Evolutionary conservation across 2,797 vertebrate species (phyloP), one percentile per base, ranked within the genome.

Genomic region (Zonotrichia albicollis): DNA sequence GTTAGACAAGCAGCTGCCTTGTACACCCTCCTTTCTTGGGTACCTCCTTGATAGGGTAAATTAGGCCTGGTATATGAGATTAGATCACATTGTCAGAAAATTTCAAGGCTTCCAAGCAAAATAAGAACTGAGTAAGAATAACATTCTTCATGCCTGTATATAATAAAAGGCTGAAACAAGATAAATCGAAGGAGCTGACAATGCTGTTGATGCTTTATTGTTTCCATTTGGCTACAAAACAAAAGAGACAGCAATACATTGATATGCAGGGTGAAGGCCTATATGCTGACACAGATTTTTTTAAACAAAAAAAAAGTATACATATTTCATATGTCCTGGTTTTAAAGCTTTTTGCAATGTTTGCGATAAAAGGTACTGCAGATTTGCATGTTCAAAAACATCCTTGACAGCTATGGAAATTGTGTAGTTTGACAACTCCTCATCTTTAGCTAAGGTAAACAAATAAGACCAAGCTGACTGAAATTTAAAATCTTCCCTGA

Each of bases 351-450:
- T 90, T 95, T 95, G 84, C 88, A 91, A 87, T 96, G 91, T 96
- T 96, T 96, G 81, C 58, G 17, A 95, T 94, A 95, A 95, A 93
- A 94, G 91, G 80, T 89, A 91, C 78, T 92, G 90, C 53, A 95
- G 84, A 96, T 95, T 94, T 96, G 80, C 83, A 94, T 96, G 92
- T 92, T 95, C 95, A 95, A 93, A 96, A 96, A 91, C 94, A 97
- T 94, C 84, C 73, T 89, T 96, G 95, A 96, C 95, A 96, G 95
- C 94, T 95, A 95, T 93, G 92, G 93, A 96, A 96, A 96, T 96
- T 85, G 65, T 94, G 72, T 90, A 92, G 93, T 95, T 95, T 96
- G 96, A 95, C 95, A 95, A 89, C 84, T 96, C 88, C 67, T 95
- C 95, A 83, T 96, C 84, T 92, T 92, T 74, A 92, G 76, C 88